A percentile compares a stretch with the other conserved stretches of the same genome.
phyloP scores from a whole-genome alignment of 2,797 vertebrate genomes.

The Threskiornis aethiopicus region DNA sequence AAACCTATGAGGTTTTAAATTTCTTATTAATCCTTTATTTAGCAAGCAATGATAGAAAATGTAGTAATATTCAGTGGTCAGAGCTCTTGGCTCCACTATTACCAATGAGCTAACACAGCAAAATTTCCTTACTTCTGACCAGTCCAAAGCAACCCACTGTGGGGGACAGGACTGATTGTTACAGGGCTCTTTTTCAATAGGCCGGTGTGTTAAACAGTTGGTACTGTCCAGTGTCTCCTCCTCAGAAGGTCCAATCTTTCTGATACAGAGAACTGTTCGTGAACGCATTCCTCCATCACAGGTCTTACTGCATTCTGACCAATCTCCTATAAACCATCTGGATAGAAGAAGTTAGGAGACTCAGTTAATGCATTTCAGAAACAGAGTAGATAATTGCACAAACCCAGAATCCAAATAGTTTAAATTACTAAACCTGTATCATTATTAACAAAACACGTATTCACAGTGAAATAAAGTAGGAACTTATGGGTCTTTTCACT shows the following conservation, averaged over 20 bases:
- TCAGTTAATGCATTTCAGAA: neutral
- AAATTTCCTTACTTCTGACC: constrained; percentile 90
- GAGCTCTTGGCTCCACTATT: neutral
- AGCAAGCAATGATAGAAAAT: neutral
- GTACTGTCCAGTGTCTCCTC: constrained; percentile 92
- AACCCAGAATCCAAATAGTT: neutral
- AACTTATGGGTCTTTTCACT: neutral
- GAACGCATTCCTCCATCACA: constrained; percentile 91
- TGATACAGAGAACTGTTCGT: constrained; percentile 91
- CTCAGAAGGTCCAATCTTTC: constrained; percentile 89
- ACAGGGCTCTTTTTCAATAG: constrained; percentile 91
- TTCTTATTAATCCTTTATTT: neutral
- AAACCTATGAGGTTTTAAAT: neutral
- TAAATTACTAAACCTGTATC: neutral
- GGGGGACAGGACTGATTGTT: constrained; percentile 98
- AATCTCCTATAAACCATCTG: constrained; percentile 98
- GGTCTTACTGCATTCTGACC: constrained; percentile 94
- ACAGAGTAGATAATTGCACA: neutral
- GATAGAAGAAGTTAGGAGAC: neutral
- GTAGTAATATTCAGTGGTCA: neutral
- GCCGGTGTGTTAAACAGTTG: constrained; percentile 91
- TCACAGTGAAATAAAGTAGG: neutral
- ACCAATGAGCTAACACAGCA: neutral
- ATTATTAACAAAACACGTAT: neutral
- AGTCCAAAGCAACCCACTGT: constrained; percentile 95